Evolutionary conservation across 1,140 invertebrate species (phyloP).

Genomic region (Oppia nitens): DNA sequence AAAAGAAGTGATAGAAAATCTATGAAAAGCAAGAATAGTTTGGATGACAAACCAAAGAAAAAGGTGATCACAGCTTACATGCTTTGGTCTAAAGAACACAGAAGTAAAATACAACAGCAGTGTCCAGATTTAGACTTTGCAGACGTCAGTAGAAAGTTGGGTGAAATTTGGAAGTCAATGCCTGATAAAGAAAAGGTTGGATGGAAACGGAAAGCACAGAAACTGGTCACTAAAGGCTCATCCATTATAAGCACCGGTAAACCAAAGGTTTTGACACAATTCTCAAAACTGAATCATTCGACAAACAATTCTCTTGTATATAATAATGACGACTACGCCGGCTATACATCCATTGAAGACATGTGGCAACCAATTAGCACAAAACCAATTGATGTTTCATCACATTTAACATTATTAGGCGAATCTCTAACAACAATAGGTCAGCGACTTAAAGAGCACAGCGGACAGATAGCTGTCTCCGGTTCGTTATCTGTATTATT

Average conservation of each 20-base stretch:
- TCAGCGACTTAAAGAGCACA: slow-evolving; percentile 73
- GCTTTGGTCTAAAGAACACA: slow-evolving; percentile 66
- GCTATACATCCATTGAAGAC: slow-evolving; percentile 15
- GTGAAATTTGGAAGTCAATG: slow-evolving; percentile 30
- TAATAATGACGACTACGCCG: not conserved
- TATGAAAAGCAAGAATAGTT: slow-evolving; percentile 18
- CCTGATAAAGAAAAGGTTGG: slow-evolving; percentile 28
- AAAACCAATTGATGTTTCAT: slow-evolving; percentile 72
- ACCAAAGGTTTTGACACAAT: slow-evolving; percentile 21
- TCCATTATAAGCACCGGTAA: slow-evolving; percentile 32
- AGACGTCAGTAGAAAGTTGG: slow-evolving; percentile 28
- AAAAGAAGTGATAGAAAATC: slow-evolving; percentile 38
- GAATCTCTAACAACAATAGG: slow-evolving; percentile 86
- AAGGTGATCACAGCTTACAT: slow-evolving; percentile 59
- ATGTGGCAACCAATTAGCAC: slow-evolving; percentile 49
- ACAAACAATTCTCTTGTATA: not conserved
- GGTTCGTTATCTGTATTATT: slow-evolving; percentile 83
- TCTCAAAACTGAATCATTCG: not conserved
- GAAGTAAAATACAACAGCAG: slow-evolving; percentile 47
- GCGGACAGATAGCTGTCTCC: slow-evolving; percentile 83
- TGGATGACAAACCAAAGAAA: slow-evolving; percentile 7
- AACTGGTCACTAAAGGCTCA: slow-evolving; percentile 36
- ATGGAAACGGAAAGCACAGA: slow-evolving; percentile 56
- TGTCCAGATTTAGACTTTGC: slow-evolving; percentile 40
- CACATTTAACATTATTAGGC: slow-evolving; percentile 75